These are phyloP conservation scores for zebrafish (Danio rerio) DNA, from an alignment of 2,113 vertebrate genomes.

Conservation along the genomic window GRCz12tu NC_133191.1:4510501-4511000, in stretches of 20 bases:
- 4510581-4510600: slow-evolving; percentile 54
- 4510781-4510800: slow-evolving; percentile 32
- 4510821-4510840: neutral
- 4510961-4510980: slow-evolving; percentile 18
- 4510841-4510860: neutral
- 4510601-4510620: slow-evolving; percentile 35
- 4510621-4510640: neutral
- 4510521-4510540: no score
- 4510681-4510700: neutral
- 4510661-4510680: neutral
- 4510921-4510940: neutral
- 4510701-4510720: neutral
- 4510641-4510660: neutral
- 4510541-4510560: neutral
- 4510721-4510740: neutral
- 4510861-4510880: neutral
- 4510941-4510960: slow-evolving; percentile 19
- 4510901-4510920: slow-evolving; percentile 6
- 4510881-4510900: neutral
- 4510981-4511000: slow-evolving; percentile 35
- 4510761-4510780: slow-evolving; percentile 9
- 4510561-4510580: neutral
- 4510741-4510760: slow-evolving; percentile 26
- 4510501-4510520: no score
- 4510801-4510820: slow-evolving; percentile 20